Base-by-base conservation (phyloP, 1,140 invertebrate genomes). In the Drosophila kohkoa region DNA sequence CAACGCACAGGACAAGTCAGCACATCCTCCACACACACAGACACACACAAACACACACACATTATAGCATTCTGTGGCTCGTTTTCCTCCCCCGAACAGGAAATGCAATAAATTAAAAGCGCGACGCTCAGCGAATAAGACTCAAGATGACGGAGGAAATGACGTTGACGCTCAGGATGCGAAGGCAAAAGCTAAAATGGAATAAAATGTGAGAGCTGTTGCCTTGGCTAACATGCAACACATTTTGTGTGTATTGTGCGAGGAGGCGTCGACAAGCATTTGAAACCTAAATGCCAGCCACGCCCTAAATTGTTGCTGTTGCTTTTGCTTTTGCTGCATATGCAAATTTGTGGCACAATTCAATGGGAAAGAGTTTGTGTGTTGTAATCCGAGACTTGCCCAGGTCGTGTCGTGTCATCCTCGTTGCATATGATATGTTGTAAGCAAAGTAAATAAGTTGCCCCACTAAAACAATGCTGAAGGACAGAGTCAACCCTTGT, bases 21-120 rank as follows among this genome's bases (percentile, higher is more conserved):
- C 25, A 38, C 54, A 66, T 66, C 52, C 52, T 57, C 35, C 35
- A 35, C 25, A 35, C 13, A 11, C 20, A 25, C 20, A 3, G 1
- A 16, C 16, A 16, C 16, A 16, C 16, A 16, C 1, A 1, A 15
- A 20, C 16, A 20, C 20, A 20, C 0, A 20, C 20, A 25, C 20
- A 25, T 25, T 25, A 25, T 25, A 25, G 20, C 3, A 25, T 25
- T 0, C 0, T 25, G 3, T 25, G 20, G 7, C 6, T 15, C 41
- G 15, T 10, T 2, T 43, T 13, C 6, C 28, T 49, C 20, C n/a
- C 20, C 38, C 67, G 41, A n/a, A 69, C 59, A 82, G 82, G 79
- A 87, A 86, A 82, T 58, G 77, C 59, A 75, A 77, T 88, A 83
- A 87, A 87, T 87, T 83, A 80, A 82, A 63, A 67, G 49, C 32